These are phyloP conservation scores for Meta bourneti DNA, from an alignment of 2,888 invertebrate genomes.

Conservation along the genomic window DNA sequence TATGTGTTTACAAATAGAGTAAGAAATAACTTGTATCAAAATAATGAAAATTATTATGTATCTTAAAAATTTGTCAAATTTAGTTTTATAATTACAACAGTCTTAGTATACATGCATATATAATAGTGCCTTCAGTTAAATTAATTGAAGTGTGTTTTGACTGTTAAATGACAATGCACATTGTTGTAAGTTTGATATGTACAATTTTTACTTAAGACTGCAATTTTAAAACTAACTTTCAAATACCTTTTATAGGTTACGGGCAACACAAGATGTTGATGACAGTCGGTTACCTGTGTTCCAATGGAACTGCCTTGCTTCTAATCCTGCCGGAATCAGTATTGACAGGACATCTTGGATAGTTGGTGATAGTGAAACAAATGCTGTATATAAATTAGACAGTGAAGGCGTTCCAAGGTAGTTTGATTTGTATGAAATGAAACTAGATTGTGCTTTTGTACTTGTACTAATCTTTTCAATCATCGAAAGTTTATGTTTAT, in stretches of 20 bases:
- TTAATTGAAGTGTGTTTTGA: neutral
- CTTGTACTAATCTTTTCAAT: neutral
- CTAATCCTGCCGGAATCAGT: slow-evolving; percentile 78
- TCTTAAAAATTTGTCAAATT: neutral
- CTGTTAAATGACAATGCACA: neutral
- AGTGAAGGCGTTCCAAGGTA: slow-evolving; percentile 77
- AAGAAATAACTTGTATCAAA: no score
- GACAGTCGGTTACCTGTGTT: slow-evolving; percentile 74
- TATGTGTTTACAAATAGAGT: no score
- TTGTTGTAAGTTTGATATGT: neutral
- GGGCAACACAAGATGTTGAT: slow-evolving; percentile 70
- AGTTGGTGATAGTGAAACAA: slow-evolving; percentile 69
- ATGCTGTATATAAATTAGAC: slow-evolving; percentile 78
- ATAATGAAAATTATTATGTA: no score
- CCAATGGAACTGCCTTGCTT: slow-evolving; percentile 78
- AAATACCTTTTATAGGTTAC: slow-evolving; percentile 35
- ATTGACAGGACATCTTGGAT: slow-evolving; percentile 78
- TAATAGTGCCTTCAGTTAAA: neutral
- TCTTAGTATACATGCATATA: neutral
- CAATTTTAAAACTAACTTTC: no score
- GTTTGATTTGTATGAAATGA: neutral
- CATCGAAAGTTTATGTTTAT: no score
- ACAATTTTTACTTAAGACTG: no score
- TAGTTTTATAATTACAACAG: neutral
- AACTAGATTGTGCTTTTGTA: neutral